A percentile compares a stretch with the other conserved stretches of the same genome.
Evolutionary conservation across 1,140 invertebrate species (phyloP).

Genomic region (Yoshiicerus persimilis): DNA sequence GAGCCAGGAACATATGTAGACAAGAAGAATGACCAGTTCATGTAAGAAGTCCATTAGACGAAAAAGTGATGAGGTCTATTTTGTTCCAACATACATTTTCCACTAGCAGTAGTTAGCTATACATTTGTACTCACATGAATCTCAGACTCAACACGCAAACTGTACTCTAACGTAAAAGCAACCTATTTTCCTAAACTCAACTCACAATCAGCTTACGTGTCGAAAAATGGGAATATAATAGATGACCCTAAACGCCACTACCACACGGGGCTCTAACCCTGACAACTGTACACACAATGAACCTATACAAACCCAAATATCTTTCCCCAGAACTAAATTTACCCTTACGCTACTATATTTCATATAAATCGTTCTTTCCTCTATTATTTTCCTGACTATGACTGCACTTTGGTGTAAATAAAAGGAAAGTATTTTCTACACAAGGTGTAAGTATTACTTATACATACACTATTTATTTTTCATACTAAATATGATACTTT

Average conservation of each 20-base stretch:
- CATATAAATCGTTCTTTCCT: not conserved
- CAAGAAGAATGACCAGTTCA: constrained; percentile 18
- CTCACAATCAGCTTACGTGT: constrained; percentile 27
- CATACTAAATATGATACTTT: not conserved
- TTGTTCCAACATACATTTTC: constrained; percentile 1
- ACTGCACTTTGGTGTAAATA: too few relatives aligned
- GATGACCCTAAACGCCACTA: constrained; percentile 34
- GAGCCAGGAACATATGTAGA: not conserved
- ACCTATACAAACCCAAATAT: not conserved
- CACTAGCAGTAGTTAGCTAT: not conserved
- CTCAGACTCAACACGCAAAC: constrained; percentile 29
- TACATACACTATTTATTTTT: not conserved
- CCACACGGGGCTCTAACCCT: not conserved
- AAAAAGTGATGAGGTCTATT: constrained; percentile 40
- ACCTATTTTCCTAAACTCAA: constrained; percentile 7
- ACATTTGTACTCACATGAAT: constrained; percentile 12
- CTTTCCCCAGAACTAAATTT: not conserved
- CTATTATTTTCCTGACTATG: not conserved
- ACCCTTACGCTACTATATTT: not conserved
- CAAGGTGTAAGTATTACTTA: not conserved
- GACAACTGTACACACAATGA: not conserved
- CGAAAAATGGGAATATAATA: constrained; percentile 34
- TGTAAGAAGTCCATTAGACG: constrained; percentile 39
- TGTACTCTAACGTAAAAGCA: not conserved
- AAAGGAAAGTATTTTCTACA: not conserved